These are phyloP conservation scores for Nomada hirtipes DNA, from an alignment of 2,888 invertebrate genomes.

Conservation along the genomic window DNA sequence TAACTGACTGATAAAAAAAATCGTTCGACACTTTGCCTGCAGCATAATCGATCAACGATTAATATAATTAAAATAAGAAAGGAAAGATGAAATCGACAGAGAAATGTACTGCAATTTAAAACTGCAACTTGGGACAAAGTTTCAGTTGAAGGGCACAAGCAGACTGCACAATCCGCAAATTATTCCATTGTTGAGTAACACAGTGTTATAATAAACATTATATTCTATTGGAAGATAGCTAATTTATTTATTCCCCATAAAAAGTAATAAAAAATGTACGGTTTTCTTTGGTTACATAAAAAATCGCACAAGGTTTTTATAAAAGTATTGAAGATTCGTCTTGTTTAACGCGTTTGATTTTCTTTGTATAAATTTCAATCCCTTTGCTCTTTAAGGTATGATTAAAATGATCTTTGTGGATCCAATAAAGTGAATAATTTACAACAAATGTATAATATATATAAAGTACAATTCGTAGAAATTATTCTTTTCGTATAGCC, in stretches of 20 bases:
- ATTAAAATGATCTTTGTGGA: not conserved
- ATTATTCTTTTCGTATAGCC: constrained; percentile 78
- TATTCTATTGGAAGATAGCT: constrained; percentile 73
- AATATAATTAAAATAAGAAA: constrained; percentile 26
- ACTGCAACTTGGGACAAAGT: constrained; percentile 66
- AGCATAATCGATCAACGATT: constrained; percentile 51
- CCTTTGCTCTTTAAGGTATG: not conserved
- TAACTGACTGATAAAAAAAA: constrained; percentile 18
- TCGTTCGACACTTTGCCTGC: constrained; percentile 51
- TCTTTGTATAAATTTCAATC: not conserved
- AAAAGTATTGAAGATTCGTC: not conserved
- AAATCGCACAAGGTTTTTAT: not conserved
- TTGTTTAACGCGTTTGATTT: not conserved
- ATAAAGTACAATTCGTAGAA: constrained; percentile 5
- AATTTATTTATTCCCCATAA: constrained; percentile 42
- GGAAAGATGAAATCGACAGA: constrained; percentile 18
- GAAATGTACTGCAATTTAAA: constrained; percentile 62
- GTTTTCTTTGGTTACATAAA: constrained; percentile 7
- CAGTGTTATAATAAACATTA: constrained; percentile 80
- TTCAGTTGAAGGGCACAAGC: constrained; percentile 77
- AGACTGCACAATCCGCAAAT: constrained; percentile 78
- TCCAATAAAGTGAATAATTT: not conserved
- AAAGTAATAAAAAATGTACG: not conserved
- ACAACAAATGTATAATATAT: not conserved
- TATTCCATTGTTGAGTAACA: constrained; percentile 77